A percentile compares a stretch with the other conserved stretches of the same genome.
Evolutionary conservation across 1,140 invertebrate species (phyloP).

Genomic region (Tyrophagus putrescentiae): DNA sequence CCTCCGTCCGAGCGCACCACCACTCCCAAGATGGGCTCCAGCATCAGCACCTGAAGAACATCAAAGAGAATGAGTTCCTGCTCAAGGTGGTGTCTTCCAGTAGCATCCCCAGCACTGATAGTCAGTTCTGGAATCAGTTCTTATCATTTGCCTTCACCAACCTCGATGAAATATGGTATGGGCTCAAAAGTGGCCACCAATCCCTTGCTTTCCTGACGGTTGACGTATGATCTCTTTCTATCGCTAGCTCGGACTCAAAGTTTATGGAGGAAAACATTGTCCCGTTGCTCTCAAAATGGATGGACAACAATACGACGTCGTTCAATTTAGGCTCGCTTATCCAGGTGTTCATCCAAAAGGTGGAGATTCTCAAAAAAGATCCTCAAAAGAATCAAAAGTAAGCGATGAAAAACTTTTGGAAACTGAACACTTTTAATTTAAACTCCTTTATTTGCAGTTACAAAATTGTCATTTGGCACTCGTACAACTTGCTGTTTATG

Average conservation of each 20-base stretch:
- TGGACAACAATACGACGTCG: constrained; percentile 57
- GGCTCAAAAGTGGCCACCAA: neutral
- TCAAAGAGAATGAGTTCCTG: constrained; percentile 65
- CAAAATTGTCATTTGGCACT: constrained; percentile 53
- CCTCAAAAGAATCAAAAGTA: constrained; percentile 15
- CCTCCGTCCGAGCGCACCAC: too few species aligned
- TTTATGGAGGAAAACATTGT: constrained; percentile 16
- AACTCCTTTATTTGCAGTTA: neutral
- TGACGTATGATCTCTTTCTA: constrained; percentile 23
- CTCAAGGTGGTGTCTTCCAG: constrained; percentile 58
- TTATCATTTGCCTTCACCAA: constrained; percentile 69
- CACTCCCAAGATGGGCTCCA: constrained; percentile 17
- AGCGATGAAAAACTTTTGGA: neutral
- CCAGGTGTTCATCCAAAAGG: constrained; percentile 59
- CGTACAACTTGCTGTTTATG: constrained; percentile 81
- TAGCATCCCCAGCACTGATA: constrained; percentile 56
- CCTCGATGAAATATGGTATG: constrained; percentile 52
- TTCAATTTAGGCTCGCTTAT: constrained; percentile 75
- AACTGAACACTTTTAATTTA: neutral
- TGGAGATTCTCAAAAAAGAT: constrained; percentile 53
- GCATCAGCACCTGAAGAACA: constrained; percentile 43
- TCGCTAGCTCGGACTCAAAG: constrained; percentile 8
- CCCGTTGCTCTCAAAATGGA: constrained; percentile 14
- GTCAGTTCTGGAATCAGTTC: constrained; percentile 83
- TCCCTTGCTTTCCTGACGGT: constrained; percentile 2